Percentiles rank a stretch among this genome's conserved stretches.
Conservation (phyloP, 2,113 vertebrate species). For the Carassius gibelio region DNA sequence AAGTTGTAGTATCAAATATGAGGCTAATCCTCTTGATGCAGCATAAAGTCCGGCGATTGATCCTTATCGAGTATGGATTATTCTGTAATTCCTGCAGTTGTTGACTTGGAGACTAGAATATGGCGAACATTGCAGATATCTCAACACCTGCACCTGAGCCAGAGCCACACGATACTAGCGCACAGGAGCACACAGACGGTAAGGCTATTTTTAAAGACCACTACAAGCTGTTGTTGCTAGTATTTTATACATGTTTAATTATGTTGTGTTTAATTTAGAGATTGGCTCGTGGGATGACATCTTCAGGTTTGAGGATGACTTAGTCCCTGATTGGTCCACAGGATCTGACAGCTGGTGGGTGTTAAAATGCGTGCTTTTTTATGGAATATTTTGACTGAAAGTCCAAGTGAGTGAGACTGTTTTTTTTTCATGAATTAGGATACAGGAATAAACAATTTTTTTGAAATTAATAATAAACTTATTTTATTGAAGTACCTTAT, state of each 20-base stretch:
- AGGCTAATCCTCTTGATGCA: not conserved
- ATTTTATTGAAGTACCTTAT: too few species aligned
- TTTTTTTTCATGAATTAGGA: not conserved
- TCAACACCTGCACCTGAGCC: not conserved
- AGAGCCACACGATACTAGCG: conserved; percentile 25
- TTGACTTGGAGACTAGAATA: not conserved
- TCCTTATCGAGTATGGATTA: not conserved
- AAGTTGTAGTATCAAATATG: not conserved
- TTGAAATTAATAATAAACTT: not conserved
- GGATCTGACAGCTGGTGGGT: conserved; percentile 49
- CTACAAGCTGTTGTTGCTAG: too few species aligned
- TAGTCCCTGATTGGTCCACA: conserved; percentile 47
- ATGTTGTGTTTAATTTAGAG: conserved; percentile 35
- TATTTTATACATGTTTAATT: not conserved
- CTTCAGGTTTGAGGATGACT: conserved; percentile 52
- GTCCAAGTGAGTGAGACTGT: not conserved
- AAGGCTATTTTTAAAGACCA: too few species aligned
- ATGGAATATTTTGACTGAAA: not conserved
- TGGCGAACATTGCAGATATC: conserved; percentile 27
- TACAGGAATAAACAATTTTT: not conserved
- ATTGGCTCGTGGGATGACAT: conserved; percentile 27
- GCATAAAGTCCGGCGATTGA: not conserved
- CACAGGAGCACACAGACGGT: conserved; percentile 52
- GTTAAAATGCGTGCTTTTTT: not conserved
- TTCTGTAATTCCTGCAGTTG: not conserved